Base-by-base conservation (phyloP, 2,888 invertebrate species). In the Salticus scenicus region DNA sequence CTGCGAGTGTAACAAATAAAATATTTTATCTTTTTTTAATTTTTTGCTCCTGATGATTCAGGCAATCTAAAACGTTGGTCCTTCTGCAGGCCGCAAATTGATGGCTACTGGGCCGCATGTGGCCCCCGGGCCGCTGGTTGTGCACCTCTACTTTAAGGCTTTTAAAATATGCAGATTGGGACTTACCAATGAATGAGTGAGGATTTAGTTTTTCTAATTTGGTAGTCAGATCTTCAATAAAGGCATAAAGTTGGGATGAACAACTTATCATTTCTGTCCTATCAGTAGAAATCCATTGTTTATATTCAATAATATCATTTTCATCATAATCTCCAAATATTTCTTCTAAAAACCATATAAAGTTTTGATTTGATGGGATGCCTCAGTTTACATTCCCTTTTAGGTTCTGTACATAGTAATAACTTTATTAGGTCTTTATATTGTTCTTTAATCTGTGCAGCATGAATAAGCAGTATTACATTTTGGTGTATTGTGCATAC, bases 401-500 rank as follows among this genome's bases (percentile, higher is more conserved):
- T 47, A 33, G 67, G 28, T n/a, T n/a, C 1, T 31, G 30, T 12
- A 28, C 69, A 67, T 30, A 77, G 37, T 33, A 67, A 31, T 1
- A 67, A 31, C 8, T 27, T 67, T 41, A 69, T 33, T 69, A 24
- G n/a, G 24, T 69, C 69, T 24, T 69, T 69, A 69, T 69, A 69
- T 17, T n/a, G 1, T 17, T 69, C 24, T 69, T 77, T 20, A 31
- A 77, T 47, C 14, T 67, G 1, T 30, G 30, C 20, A 12, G 47
- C 77, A 67, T 42, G 47, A 10, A 77, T 10, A 42, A 77, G 42
- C 24, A 77, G 20, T 51, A 37, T 69, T 4, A 51, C 69, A 69
- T 77, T 67, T 69, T 77, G 67, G 17, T 77, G 77, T 17, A 69
- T 69, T 17, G 47, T 33, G 28, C 69, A 77, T 1, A 67, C 77